Conservation (phyloP, 2,888 invertebrate genomes). For the Oscheius myriophilus region DNA sequence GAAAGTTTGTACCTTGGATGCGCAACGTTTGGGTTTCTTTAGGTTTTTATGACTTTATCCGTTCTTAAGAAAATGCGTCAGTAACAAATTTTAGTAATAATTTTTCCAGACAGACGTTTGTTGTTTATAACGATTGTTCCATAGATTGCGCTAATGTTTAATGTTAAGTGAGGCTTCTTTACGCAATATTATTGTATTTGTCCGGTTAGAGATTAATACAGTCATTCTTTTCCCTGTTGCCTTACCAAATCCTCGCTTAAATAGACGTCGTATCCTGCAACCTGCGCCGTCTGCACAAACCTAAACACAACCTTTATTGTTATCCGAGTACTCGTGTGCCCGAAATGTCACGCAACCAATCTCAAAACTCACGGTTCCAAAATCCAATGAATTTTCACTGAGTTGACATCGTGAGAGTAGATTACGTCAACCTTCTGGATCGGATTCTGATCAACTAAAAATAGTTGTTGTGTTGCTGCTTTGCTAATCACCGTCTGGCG, state of each 20-base stretch:
- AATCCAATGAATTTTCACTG: slow-evolving; percentile 69
- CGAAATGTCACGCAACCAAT: background rate
- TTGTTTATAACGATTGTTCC: no score
- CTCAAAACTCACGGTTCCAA: slow-evolving; percentile 55
- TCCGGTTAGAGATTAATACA: no score
- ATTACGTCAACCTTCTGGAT: slow-evolving; percentile 69
- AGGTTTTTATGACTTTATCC: no score
- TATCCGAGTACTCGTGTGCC: background rate
- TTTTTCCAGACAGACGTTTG: no score
- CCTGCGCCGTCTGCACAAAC: slow-evolving; percentile 45
- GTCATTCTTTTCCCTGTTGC: background rate
- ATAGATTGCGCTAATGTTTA: no score
- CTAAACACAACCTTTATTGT: slow-evolving; percentile 34
- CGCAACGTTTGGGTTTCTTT: no score
- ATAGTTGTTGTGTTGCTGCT: background rate
- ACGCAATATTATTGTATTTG: no score
- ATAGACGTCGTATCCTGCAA: slow-evolving; percentile 68
- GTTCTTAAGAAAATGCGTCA: no score
- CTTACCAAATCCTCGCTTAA: slow-evolving; percentile 62
- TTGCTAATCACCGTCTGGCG: slow-evolving; percentile 42
- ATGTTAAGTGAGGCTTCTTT: no score
- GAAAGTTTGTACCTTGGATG: no score
- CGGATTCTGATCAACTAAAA: slow-evolving; percentile 61
- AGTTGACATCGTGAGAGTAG: slow-evolving; percentile 67
- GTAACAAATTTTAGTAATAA: no score